Conservation (phyloP, 2,113 vertebrate species). For the Meriones unguiculatus region DNA sequence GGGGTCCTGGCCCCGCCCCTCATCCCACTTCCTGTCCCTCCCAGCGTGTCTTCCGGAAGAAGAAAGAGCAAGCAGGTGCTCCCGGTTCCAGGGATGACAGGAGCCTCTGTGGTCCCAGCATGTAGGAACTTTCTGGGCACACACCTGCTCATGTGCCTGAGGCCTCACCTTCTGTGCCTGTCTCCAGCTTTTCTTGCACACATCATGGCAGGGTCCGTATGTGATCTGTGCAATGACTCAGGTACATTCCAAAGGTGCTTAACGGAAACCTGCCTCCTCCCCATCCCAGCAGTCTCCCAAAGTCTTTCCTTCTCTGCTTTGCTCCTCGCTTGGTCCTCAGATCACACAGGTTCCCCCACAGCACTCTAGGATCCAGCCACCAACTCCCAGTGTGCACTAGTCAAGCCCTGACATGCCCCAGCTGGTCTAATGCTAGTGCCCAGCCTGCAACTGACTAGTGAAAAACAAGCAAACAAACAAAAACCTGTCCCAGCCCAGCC, state of each 20-base stretch:
- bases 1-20: neutral
- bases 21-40: neutral
- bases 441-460: neutral
- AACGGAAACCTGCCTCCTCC: neutral
- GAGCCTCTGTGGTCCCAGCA: neutral
- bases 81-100: neutral
- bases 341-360: neutral
- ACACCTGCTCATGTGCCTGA: neutral
- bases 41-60: neutral
- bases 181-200: neutral
- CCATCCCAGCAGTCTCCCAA: neutral
- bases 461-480: neutral
- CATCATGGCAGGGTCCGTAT: neutral
- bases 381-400: neutral
- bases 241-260: accelerated
- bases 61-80: neutral
- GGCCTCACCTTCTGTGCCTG: accelerated
- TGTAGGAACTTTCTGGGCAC: too few species aligned
- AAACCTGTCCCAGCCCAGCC: neutral
- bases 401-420: neutral
- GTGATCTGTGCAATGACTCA: neutral
- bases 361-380: neutral
- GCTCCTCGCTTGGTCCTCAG: neutral
- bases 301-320: neutral
- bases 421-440: accelerated